A percentile compares a stretch with the other conserved stretches of the same genome.
These are phyloP conservation scores for Galerucella calmariensis DNA, from an alignment of 2,888 invertebrate species.

Conservation along the genomic window DNA sequence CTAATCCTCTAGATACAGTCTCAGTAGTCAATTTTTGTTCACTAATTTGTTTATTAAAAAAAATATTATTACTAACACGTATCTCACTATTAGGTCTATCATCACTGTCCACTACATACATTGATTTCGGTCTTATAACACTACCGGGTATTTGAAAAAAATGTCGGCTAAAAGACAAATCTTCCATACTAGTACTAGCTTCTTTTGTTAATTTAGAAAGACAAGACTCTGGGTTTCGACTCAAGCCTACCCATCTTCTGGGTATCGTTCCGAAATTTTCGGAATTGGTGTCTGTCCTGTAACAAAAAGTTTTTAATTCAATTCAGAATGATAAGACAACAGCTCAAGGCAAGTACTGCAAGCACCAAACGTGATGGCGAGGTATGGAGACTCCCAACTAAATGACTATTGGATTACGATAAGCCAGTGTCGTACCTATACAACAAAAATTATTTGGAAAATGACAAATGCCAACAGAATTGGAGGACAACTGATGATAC, in stretches of 20 bases:
- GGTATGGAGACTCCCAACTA: too few relatives aligned
- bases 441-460: too few relatives aligned
- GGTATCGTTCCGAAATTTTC: constrained; percentile 55
- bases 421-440: too few relatives aligned
- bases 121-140: constrained; percentile 65
- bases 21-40: constrained; percentile 21
- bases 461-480: too few relatives aligned
- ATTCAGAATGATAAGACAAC: too few relatives aligned
- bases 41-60: constrained; percentile 30
- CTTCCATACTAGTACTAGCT: constrained; percentile 67
- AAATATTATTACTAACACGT: constrained; percentile 40
- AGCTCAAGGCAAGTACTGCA: too few relatives aligned
- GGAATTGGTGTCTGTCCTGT: constrained; percentile 51
- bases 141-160: constrained; percentile 65
- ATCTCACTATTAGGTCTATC: constrained; percentile 40
- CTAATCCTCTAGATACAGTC: constrained; percentile 28
- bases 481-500: too few relatives aligned
- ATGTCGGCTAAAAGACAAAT: constrained; percentile 55
- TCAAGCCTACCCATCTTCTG: constrained; percentile 58
- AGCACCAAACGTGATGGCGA: too few relatives aligned
- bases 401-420: too few relatives aligned
- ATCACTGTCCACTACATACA: constrained; percentile 58
- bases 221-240: constrained; percentile 43
- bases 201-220: constrained; percentile 63
- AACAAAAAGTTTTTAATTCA: too few relatives aligned